Evolutionary conservation across 2,797 vertebrate species (phyloP).

Genomic region (Enteromius trimaculatus): DNA sequence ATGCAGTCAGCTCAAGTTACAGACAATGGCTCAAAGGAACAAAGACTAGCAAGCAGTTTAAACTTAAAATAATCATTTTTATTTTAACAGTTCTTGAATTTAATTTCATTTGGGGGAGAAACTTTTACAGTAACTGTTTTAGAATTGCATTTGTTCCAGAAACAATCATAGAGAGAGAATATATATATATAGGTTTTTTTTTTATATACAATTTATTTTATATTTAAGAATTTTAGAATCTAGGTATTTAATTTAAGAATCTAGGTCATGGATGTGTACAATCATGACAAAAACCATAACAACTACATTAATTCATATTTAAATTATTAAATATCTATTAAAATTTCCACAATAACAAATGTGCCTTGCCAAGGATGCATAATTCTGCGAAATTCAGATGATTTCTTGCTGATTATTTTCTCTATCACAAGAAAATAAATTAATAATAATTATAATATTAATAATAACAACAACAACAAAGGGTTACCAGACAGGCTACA

Average conservation of each 20-base stretch:
- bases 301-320: conserved; percentile 72
- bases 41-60: background rate
- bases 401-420: background rate
- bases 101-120: background rate
- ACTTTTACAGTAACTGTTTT: background rate
- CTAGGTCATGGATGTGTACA: conserved; percentile 65
- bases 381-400: background rate
- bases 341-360: conserved; percentile 4
- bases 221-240: too few species aligned
- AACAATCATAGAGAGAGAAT: background rate
- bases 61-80: background rate
- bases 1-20: conserved; percentile 17
- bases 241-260: too few species aligned
- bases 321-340: background rate
- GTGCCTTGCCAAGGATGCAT: background rate
- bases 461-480: too few species aligned
- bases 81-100: background rate
- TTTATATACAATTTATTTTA: too few species aligned
- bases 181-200: too few species aligned
- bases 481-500: background rate
- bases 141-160: background rate
- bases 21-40: conserved; percentile 28
- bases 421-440: background rate
- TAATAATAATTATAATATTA: background rate
- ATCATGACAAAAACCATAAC: conserved; percentile 61